phyloP scores from a whole-genome alignment of 2,888 invertebrate genomes.

The Notocelia uddmanniana region DNA sequence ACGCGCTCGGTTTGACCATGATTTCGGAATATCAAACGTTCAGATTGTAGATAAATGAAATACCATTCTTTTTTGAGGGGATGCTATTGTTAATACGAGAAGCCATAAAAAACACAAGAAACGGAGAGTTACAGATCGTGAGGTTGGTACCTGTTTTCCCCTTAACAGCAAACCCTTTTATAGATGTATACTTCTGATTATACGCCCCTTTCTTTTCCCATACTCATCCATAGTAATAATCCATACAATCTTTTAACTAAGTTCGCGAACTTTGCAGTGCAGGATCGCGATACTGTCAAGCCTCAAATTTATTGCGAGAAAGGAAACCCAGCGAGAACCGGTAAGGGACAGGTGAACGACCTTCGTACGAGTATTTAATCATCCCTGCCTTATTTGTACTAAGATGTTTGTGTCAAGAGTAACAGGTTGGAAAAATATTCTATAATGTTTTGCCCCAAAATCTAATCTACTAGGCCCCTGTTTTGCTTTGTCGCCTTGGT shows the following conservation, averaged over 20 bases:
- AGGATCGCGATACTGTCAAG: conserved; percentile 31
- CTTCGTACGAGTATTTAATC: conserved; percentile 39
- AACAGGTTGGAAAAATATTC: conserved; percentile 16
- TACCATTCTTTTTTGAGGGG: too few species aligned
- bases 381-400: conserved; percentile 21
- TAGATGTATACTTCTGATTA: not conserved
- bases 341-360: conserved; percentile 41
- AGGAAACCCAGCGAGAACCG: conserved; percentile 36
- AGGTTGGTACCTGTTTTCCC: too few species aligned
- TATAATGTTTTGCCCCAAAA: not conserved
- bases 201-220: too few species aligned
- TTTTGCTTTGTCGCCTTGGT: too few species aligned
- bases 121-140: too few species aligned
- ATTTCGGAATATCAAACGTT: too few species aligned
- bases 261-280: conserved; percentile 2
- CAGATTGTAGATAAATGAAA: too few species aligned
- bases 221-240: not conserved
- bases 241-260: not conserved
- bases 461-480: not conserved
- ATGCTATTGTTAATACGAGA: too few species aligned
- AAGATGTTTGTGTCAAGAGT: conserved; percentile 18
- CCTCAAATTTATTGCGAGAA: conserved; percentile 39
- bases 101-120: too few species aligned
- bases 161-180: not conserved
- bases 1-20: too few species aligned